Percentiles rank a stretch among this genome's conserved stretches.
These are phyloP conservation scores for Montipora sp. DNA, from an alignment of 64 coral and sea anemone genomes.

Conservation along the genomic window DNA sequence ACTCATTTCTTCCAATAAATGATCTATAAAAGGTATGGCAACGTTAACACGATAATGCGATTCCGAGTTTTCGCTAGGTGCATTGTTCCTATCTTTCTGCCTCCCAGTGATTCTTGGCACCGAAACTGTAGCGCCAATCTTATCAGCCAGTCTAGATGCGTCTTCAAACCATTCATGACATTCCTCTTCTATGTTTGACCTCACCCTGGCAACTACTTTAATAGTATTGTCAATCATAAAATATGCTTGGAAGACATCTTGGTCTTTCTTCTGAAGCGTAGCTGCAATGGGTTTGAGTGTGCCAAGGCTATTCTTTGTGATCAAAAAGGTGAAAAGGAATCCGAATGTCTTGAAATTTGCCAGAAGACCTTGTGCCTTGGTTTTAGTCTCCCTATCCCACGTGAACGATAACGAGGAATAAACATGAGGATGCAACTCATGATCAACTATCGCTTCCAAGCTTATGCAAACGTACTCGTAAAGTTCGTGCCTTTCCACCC, in stretches of 20 bases:
- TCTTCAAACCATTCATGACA: constrained; percentile 53
- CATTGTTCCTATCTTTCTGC: constrained; percentile 42
- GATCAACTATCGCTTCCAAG: constrained; percentile 38
- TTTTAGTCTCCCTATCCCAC: constrained; percentile 64
- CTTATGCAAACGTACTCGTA: constrained; percentile 54
- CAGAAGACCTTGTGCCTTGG: constrained; percentile 72
- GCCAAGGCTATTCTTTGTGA: constrained; percentile 52
- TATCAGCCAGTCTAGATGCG: constrained; percentile 16
- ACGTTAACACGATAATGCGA: constrained; percentile 59
- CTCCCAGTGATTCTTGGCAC: constrained; percentile 43
- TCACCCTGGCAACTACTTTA: neutral
- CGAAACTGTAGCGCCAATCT: neutral
- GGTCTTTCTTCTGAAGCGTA: neutral
- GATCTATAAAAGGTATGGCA: constrained; percentile 62
- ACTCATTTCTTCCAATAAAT: constrained; percentile 62
- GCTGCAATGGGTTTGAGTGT: neutral
- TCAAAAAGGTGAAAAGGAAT: constrained; percentile 65
- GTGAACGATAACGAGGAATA: constrained; percentile 14
- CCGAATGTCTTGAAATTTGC: constrained; percentile 59
- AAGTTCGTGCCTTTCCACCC: constrained; percentile 56
- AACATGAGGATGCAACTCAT: constrained; percentile 41
- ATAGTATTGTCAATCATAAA: constrained; percentile 55
- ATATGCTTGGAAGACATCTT: constrained; percentile 21
- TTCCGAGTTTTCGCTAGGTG: constrained; percentile 38
- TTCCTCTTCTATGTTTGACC: constrained; percentile 17